A percentile compares a stretch with the other conserved stretches of the same genome.
These are phyloP conservation scores for Chaetops frenatus DNA, from an alignment of 2,113 vertebrate genomes.

Conservation along the genomic window DNA sequence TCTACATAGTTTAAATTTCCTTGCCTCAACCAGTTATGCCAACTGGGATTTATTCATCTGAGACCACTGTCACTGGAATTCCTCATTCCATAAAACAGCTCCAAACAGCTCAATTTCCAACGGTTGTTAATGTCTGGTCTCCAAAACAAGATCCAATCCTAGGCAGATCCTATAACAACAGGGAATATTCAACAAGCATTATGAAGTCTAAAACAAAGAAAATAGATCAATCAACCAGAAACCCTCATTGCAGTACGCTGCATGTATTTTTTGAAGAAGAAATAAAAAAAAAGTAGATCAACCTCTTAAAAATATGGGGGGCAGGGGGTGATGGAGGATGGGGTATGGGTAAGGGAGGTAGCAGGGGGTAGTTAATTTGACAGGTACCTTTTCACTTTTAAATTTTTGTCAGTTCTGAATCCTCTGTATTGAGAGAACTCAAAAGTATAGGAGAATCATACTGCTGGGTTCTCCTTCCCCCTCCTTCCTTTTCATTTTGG, in stretches of 20 bases:
- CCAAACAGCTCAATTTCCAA: neutral
- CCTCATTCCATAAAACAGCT: neutral
- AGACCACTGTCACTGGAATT: neutral
- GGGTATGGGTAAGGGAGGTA: neutral
- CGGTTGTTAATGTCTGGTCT: neutral
- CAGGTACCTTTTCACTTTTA: neutral
- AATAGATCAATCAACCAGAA: neutral
- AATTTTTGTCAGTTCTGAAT: neutral
- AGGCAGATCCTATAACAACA: neutral
- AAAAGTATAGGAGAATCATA: neutral
- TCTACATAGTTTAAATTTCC: neutral
- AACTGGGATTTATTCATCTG: neutral
- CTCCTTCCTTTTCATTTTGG: conserved; percentile 35
- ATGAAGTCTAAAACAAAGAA: neutral
- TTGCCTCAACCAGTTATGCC: neutral
- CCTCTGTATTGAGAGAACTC: neutral
- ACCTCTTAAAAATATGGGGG: neutral
- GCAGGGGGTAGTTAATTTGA: neutral
- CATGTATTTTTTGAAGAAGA: neutral
- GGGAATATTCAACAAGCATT: neutral
- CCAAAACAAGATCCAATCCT: neutral
- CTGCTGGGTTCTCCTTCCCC: neutral
- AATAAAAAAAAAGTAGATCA: neutral
- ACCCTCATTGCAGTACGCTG: accelerated
- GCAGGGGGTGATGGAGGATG: accelerated